Evolutionary conservation across 2,888 invertebrate genomes (phyloP).

Genomic region (Baronia brevicornis): DNA sequence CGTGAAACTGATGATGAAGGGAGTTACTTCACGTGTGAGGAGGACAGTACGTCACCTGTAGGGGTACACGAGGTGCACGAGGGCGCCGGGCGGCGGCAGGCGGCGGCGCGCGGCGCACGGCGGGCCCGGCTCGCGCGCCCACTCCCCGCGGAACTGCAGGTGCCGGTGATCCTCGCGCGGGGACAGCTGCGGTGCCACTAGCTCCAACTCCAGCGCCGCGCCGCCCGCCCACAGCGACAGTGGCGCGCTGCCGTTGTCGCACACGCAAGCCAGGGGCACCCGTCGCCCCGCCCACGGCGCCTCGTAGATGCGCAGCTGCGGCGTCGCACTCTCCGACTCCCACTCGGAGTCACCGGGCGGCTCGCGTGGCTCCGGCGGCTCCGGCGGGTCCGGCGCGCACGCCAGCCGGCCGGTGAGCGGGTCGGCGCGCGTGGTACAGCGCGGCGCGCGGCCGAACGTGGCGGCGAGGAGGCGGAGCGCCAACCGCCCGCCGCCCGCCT

Average conservation of each 20-base stretch:
- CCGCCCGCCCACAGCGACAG: constrained; percentile 38
- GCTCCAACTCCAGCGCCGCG: constrained; percentile 82
- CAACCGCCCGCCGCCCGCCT: constrained; percentile 79
- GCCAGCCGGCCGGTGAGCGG: constrained; percentile 80
- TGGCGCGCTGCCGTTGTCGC: constrained; percentile 79
- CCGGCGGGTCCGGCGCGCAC: constrained; percentile 39
- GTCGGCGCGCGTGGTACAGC: constrained; percentile 82
- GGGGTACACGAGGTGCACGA: constrained; percentile 48
- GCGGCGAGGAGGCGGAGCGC: constrained; percentile 81
- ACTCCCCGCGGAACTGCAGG: constrained; percentile 84
- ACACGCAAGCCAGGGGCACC: constrained; percentile 85
- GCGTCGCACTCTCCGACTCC: no score
- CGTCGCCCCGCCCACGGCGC: constrained; percentile 82
- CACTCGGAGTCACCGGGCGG: constrained; percentile 24
- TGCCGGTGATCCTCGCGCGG: constrained; percentile 88
- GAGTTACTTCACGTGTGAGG: no score
- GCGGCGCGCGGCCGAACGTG: constrained; percentile 77
- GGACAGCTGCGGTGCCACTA: constrained; percentile 82
- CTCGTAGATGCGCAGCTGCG: constrained; percentile 78
- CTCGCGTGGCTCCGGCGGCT: constrained; percentile 26
- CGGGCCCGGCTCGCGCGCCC: constrained; percentile 28
- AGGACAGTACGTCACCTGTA: constrained; percentile 42
- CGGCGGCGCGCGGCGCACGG: constrained; percentile 30
- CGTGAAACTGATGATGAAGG: no score
- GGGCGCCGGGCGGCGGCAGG: constrained; percentile 39